Conservation (phyloP, 2,797 vertebrate species). For the Leucoraja ocellata region DNA sequence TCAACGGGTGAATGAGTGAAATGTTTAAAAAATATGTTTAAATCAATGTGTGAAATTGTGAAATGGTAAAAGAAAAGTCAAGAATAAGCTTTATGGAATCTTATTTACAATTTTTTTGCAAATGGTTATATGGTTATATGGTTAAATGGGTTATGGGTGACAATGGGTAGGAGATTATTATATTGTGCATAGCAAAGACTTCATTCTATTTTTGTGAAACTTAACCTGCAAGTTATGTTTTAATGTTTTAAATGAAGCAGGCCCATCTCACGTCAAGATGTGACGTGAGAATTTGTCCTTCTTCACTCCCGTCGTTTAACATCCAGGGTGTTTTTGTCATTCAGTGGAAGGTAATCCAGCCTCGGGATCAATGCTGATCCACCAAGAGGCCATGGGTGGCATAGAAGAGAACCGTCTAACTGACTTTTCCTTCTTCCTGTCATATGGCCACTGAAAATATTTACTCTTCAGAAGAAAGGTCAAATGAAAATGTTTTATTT, state of each 20-base stretch:
- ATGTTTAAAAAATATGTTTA: background rate
- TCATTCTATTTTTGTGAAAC: background rate
- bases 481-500: conserved; percentile 16
- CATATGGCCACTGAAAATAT: background rate
- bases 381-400: background rate
- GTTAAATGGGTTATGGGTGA: too few relatives aligned
- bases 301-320: background rate
- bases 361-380: background rate
- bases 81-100: background rate
- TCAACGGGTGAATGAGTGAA: background rate
- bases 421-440: background rate
- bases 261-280: background rate
- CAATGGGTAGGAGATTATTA: background rate
- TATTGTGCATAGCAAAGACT: background rate
- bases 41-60: background rate
- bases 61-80: background rate
- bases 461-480: background rate
- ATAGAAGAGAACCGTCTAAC: background rate
- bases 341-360: background rate
- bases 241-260: background rate
- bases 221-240: background rate
- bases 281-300: background rate
- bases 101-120: background rate
- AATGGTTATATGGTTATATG: too few relatives aligned
- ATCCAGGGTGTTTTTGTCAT: background rate